Evolutionary conservation across 2,888 invertebrate genomes (phyloP).

Genomic region (Osmoderma eremita): DNA sequence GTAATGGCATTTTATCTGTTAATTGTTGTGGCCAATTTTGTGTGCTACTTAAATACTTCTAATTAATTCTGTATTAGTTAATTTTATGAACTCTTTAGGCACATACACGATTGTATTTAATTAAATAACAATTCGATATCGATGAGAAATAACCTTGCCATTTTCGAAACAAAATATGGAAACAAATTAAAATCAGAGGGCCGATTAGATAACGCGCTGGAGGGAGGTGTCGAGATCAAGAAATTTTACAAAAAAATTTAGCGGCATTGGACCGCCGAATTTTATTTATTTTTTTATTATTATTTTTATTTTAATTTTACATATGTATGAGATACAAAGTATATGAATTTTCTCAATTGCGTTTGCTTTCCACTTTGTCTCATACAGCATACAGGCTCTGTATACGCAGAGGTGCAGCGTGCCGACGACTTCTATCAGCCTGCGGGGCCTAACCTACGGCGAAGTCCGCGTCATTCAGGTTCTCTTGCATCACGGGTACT

Average conservation of each 20-base stretch:
- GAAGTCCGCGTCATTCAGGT: constrained; percentile 64
- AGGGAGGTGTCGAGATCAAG: constrained; percentile 51
- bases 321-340: constrained; percentile 55
- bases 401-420: constrained; percentile 66
- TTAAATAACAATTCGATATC: no score
- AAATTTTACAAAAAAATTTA: constrained; percentile 56
- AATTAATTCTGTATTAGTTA: no score
- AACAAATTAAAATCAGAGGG: neutral
- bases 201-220: no score
- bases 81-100: no score
- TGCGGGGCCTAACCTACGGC: constrained; percentile 66
- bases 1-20: no score
- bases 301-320: constrained; percentile 41
- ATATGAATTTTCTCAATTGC: constrained; percentile 55
- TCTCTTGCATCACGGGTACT: constrained; percentile 65
- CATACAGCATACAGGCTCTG: constrained; percentile 66
- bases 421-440: constrained; percentile 64
- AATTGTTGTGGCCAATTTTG: no score
- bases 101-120: no score
- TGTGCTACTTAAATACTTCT: no score
- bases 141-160: neutral
- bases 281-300: constrained; percentile 39
- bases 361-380: constrained; percentile 64
- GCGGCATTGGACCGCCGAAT: constrained; percentile 10
- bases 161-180: neutral